phyloP scores from a whole-genome alignment of 2,888 invertebrate species.

The Yponomeuta plumbellus region DNA sequence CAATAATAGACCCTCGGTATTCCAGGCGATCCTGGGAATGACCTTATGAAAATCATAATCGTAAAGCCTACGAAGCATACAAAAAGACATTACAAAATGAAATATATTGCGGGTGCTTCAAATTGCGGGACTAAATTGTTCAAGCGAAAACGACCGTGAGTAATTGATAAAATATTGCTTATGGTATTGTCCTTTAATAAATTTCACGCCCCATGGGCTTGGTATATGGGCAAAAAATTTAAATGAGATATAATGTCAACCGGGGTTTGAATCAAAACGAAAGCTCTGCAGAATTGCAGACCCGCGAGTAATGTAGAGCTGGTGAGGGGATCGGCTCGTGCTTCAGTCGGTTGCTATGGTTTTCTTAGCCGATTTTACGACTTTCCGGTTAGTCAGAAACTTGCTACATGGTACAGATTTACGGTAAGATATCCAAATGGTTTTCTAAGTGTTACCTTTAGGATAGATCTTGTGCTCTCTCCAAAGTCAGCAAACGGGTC shows the following conservation, averaged over 20 bases:
- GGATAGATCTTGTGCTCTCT: too few species aligned
- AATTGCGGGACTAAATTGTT: constrained; percentile 51
- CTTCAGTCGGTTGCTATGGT: constrained; percentile 24
- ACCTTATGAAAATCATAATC: constrained; percentile 48
- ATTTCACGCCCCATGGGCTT: constrained; percentile 60
- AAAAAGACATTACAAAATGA: constrained; percentile 36
- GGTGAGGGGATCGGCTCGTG: constrained; percentile 46
- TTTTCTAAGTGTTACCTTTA: too few species aligned
- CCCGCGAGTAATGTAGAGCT: constrained; percentile 45
- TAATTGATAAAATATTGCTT: constrained; percentile 69
- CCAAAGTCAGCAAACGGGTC: too few species aligned
- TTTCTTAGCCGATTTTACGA: too few species aligned
- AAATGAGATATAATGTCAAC: constrained; percentile 66
- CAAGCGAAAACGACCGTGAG: constrained; percentile 61
- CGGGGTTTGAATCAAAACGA: constrained; percentile 46
- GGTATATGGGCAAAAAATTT: constrained; percentile 62
- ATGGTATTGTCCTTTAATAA: constrained; percentile 57
- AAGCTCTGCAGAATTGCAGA: constrained; percentile 37
- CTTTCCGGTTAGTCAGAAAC: not conserved
- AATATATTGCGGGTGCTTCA: constrained; percentile 54
- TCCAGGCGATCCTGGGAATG: constrained; percentile 25
- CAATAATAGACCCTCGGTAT: not conserved
- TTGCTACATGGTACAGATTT: too few species aligned
- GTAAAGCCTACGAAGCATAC: constrained; percentile 26
- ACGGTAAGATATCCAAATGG: too few species aligned